phyloP scores from a whole-genome alignment of 2,888 invertebrate species.

The Ceraclea dissimilis region DNA sequence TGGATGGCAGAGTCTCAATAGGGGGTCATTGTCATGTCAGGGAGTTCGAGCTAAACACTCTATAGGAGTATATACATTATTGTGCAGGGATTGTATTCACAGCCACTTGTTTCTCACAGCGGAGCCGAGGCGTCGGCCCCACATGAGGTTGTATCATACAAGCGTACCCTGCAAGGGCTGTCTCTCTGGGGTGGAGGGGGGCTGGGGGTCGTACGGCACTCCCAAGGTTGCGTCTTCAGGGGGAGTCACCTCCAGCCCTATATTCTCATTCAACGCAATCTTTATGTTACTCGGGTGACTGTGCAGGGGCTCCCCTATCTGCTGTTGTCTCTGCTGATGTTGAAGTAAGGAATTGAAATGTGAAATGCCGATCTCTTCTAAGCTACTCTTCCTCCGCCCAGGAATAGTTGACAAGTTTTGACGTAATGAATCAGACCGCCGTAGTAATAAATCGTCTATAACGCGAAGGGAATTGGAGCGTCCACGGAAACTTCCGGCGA shows the following conservation, averaged over 20 bases:
- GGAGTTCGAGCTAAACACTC: too few species aligned
- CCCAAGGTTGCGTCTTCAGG: constrained; percentile 57
- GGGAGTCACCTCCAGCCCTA: constrained; percentile 73
- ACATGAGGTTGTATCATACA: constrained; percentile 93
- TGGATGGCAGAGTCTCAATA: too few species aligned
- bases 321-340: constrained; percentile 40
- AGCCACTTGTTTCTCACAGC: constrained; percentile 61
- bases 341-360: constrained; percentile 65
- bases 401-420: constrained; percentile 68
- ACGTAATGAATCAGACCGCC: constrained; percentile 76
- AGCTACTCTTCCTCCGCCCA: constrained; percentile 68
- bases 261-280: constrained; percentile 78
- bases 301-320: constrained; percentile 36
- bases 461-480: constrained; percentile 82
- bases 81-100: background rate
- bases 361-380: constrained; percentile 79
- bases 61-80: too few species aligned
- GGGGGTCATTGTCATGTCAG: too few species aligned
- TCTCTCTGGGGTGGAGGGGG: constrained; percentile 47
- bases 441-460: constrained; percentile 74
- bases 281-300: constrained; percentile 72
- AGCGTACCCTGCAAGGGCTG: constrained; percentile 83
- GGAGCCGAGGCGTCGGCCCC: constrained; percentile 81
- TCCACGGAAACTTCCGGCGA: constrained; percentile 69
- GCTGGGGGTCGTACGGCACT: constrained; percentile 45